Percentiles rank a stretch among this genome's conserved stretches.
Evolutionary conservation across 2,797 vertebrate species (phyloP).

Genomic region (Sitta carolinensis): DNA sequence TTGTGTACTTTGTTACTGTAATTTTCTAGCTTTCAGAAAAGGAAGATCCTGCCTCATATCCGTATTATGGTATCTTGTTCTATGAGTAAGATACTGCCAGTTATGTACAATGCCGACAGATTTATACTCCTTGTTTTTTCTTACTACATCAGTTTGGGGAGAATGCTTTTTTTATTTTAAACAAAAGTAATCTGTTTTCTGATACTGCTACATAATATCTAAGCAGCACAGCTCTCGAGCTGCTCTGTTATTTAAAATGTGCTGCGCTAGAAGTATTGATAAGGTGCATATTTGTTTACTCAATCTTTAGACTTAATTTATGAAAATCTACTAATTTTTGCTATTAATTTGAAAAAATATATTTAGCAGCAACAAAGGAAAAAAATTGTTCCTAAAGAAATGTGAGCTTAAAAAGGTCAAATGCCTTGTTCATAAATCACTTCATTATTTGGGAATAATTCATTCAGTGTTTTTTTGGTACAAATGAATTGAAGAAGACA

Average conservation of each 20-base stretch:
- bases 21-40: background rate
- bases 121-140: background rate
- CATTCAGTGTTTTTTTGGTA: background rate
- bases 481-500: constrained; percentile 44
- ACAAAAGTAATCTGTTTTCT: background rate
- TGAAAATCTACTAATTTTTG: background rate
- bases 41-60: background rate
- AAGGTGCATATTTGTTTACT: background rate
- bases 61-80: background rate
- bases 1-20: background rate
- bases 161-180: background rate
- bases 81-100: background rate
- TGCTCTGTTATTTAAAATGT: background rate
- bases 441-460: constrained; percentile 9
- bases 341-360: background rate
- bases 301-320: background rate
- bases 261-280: background rate
- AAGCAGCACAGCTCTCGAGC: background rate
- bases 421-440: constrained; percentile 31
- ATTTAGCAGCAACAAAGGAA: background rate
- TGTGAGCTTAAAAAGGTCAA: background rate
- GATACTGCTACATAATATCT: background rate
- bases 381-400: background rate
- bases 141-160: background rate
- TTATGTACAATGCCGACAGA: background rate